Conservation (phyloP, 1,140 invertebrate species). For the Aphidius gifuensis region DNA sequence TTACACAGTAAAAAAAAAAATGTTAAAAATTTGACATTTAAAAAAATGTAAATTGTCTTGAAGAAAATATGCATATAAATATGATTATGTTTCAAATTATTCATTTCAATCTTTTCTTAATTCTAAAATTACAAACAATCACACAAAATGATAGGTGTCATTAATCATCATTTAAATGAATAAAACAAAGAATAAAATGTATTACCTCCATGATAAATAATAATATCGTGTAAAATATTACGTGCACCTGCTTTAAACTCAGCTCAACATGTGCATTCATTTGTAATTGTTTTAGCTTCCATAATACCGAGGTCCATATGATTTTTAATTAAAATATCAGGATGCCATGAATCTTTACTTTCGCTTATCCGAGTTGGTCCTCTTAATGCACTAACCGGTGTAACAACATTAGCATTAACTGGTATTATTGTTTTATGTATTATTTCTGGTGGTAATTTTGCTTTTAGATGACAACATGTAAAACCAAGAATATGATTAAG, state of each 20-base stretch:
- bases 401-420: conserved; percentile 35
- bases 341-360: conserved; percentile 48
- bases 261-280: conserved; percentile 44
- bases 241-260: conserved; percentile 50
- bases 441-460: conserved; percentile 48
- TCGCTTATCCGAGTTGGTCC: conserved; percentile 49
- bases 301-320: conserved; percentile 51
- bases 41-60: too few relatives aligned
- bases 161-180: too few relatives aligned
- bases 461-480: conserved; percentile 49
- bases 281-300: conserved; percentile 44
- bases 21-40: too few relatives aligned
- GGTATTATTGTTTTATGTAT: conserved; percentile 48
- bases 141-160: too few relatives aligned
- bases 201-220: conserved; percentile 48
- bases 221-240: conserved; percentile 50
- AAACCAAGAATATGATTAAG: conserved; percentile 47
- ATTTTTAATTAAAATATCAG: conserved; percentile 46
- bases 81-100: too few relatives aligned
- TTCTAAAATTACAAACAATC: too few relatives aligned
- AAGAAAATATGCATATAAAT: too few relatives aligned
- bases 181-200: neutral
- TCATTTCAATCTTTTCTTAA: too few relatives aligned
- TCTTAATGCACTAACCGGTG: conserved; percentile 37
- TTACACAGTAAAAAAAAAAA: too few relatives aligned